Conservation (phyloP, 1,140 invertebrate species). For the Archivesica marissinica region DNA sequence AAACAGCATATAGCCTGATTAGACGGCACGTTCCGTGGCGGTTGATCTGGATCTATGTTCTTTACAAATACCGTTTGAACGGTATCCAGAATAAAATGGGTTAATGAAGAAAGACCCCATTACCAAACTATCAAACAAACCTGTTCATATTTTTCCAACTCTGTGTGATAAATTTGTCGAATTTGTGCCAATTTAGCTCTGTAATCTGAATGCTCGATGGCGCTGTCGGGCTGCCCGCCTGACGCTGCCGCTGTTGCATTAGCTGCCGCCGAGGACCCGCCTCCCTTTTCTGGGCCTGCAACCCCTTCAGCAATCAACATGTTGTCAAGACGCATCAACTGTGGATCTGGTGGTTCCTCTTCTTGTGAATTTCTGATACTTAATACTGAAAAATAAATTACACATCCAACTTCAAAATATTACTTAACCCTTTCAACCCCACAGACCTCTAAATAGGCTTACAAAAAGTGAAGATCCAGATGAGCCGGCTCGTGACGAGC, state of each 20-base stretch:
- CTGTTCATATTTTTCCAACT: constrained; percentile 99
- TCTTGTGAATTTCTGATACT: constrained; percentile 98
- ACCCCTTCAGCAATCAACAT: constrained; percentile 99
- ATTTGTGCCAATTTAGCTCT: constrained; percentile 99
- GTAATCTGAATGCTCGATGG: constrained; percentile 98
- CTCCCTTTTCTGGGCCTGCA: constrained; percentile 98
- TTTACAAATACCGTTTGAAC: too few species aligned
- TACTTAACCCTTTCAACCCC: neutral
- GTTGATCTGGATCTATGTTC: too few species aligned
- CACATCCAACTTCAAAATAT: neutral
- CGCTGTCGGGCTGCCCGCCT: constrained; percentile 93
- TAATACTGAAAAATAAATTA: constrained; percentile 89
- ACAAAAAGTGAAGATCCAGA: too few species aligned
- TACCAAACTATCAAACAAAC: constrained; percentile 83
- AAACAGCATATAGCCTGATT: too few species aligned
- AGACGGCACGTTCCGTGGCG: too few species aligned
- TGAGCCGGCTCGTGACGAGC: too few species aligned
- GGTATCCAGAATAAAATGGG: too few species aligned
- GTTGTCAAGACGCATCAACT: constrained; percentile 99
- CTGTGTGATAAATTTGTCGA: constrained; percentile 99
- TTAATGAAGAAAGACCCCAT: too few species aligned
- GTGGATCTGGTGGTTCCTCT: constrained; percentile 99
- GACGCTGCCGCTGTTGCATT: constrained; percentile 93
- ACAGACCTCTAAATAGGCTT: too few species aligned
- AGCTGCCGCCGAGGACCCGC: constrained; percentile 95